These are phyloP conservation scores for Paramisgurnus dabryanus DNA, from an alignment of 2,113 vertebrate species.

Conservation along the genomic window DNA sequence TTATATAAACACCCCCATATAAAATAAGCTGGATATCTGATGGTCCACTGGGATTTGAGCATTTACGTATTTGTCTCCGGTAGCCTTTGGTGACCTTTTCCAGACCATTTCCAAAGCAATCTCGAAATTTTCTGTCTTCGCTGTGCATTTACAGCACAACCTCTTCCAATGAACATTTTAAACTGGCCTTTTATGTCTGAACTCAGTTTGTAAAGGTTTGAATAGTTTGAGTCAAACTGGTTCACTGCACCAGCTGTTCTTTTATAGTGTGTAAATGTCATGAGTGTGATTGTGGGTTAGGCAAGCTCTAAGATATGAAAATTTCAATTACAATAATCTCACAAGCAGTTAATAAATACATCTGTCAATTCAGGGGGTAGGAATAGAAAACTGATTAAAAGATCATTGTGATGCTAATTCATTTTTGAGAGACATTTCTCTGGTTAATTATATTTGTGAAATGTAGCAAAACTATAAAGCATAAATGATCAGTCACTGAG, in stretches of 20 bases:
- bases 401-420: slow-evolving; percentile 43
- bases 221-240: slow-evolving; percentile 25
- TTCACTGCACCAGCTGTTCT: not conserved
- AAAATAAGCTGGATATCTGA: not conserved
- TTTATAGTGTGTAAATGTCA: slow-evolving; percentile 11
- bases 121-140: slow-evolving; percentile 11
- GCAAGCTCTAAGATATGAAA: slow-evolving; percentile 11
- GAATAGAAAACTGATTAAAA: slow-evolving; percentile 38
- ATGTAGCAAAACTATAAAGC: slow-evolving; percentile 22
- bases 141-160: slow-evolving; percentile 9
- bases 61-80: not conserved
- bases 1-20: too few species aligned
- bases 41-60: not conserved
- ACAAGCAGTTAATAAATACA: slow-evolving; percentile 23
- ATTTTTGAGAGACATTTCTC: slow-evolving; percentile 22
- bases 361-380: slow-evolving; percentile 15
- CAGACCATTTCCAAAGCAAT: slow-evolving; percentile 15
- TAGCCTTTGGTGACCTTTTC: not conserved
- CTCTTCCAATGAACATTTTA: slow-evolving; percentile 20
- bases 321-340: slow-evolving; percentile 37
- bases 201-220: slow-evolving; percentile 16
- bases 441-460: slow-evolving; percentile 14
- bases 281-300: not conserved
- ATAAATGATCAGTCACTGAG: not conserved
- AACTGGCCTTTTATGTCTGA: slow-evolving; percentile 28